A percentile compares a stretch with the other conserved stretches of the same genome.
These are phyloP conservation scores for Malurus cyaneus DNA, from an alignment of 2,113 vertebrate genomes.

Conservation along the genomic window DNA sequence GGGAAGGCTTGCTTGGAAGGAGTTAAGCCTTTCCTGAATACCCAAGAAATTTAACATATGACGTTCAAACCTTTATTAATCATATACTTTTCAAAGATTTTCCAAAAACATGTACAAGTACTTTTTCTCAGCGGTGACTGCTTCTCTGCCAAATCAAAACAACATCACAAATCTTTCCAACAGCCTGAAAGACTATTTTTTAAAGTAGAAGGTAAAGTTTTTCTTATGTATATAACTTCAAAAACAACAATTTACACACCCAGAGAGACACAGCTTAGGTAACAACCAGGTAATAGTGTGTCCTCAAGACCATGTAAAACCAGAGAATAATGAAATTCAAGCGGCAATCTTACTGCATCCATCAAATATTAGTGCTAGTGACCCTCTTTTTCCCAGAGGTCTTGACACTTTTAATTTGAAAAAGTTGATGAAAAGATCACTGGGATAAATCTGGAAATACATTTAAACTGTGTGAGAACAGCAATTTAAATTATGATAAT, in stretches of 20 bases:
- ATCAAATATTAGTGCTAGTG: background rate
- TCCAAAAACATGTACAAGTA: background rate
- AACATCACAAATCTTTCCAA: background rate
- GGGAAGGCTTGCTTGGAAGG: background rate
- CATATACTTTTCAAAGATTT: background rate
- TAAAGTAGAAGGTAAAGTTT: background rate
- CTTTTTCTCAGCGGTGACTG: background rate
- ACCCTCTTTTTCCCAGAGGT: background rate
- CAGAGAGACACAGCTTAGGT: background rate
- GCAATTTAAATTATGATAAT: constrained; percentile 59
- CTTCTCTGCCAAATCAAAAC: background rate
- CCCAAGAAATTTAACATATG: background rate
- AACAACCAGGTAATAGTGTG: background rate
- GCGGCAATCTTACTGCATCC: background rate
- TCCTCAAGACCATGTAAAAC: background rate
- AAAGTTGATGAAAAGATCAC: constrained; percentile 7
- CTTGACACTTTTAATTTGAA: background rate
- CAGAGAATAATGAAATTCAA: background rate
- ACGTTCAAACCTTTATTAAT: background rate
- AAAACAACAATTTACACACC: background rate
- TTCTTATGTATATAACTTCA: background rate
- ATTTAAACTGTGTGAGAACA: constrained; percentile 5
- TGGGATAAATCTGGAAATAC: constrained; percentile 17
- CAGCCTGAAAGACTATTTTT: background rate
- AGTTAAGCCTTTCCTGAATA: background rate